Percentiles rank a stretch among this genome's conserved stretches.
Conservation (phyloP, 2,888 invertebrate species). For the Chalcosyrphus nemorum region DNA sequence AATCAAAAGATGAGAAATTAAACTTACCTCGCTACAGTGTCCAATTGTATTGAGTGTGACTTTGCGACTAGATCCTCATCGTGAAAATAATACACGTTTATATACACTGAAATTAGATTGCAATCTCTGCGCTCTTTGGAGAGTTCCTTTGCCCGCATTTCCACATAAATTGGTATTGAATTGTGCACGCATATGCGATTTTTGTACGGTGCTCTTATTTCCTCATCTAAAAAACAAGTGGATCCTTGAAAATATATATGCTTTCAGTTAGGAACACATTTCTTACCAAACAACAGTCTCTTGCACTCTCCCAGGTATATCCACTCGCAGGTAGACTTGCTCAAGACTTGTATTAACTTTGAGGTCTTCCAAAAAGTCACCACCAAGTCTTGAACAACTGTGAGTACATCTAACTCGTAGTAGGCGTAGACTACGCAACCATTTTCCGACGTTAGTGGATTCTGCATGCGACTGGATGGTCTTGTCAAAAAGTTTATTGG, state of each 20-base stretch:
- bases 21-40: constrained; percentile 79
- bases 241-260: background rate
- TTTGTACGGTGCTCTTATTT: constrained; percentile 77
- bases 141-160: constrained; percentile 78
- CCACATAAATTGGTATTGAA: constrained; percentile 80
- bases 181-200: constrained; percentile 81
- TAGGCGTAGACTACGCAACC: constrained; percentile 79
- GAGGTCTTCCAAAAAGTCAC: constrained; percentile 81
- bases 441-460: constrained; percentile 78
- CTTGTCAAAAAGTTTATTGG: constrained; percentile 75
- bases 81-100: constrained; percentile 80
- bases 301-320: constrained; percentile 78
- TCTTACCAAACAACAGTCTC: constrained; percentile 77
- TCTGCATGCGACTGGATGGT: constrained; percentile 74
- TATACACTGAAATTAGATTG: constrained; percentile 79
- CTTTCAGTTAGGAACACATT: background rate
- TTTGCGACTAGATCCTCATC: constrained; percentile 78
- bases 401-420: constrained; percentile 79
- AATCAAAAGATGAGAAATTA: background rate
- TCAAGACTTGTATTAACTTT: constrained; percentile 77
- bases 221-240: constrained; percentile 76
- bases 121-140: constrained; percentile 78
- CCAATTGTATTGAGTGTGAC: constrained; percentile 79
- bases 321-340: constrained; percentile 76
- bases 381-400: constrained; percentile 78